Percentiles rank a stretch among this genome's conserved stretches.
These are phyloP conservation scores for Pseudomugil gertrudae DNA, from an alignment of 2,797 vertebrate species.

Conservation along the genomic window DNA sequence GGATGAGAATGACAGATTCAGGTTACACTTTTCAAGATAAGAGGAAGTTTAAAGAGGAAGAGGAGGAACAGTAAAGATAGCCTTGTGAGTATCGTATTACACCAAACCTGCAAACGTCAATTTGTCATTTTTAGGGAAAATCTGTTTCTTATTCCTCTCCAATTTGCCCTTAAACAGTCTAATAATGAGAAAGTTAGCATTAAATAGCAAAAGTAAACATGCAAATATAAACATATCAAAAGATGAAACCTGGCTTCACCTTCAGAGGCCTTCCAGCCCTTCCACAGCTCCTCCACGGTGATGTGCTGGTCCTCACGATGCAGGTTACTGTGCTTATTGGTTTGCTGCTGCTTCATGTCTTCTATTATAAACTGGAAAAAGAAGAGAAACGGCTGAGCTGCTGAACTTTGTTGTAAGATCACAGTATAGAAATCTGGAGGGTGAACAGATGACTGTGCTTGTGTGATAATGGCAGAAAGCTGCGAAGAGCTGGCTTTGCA, in stretches of 20 bases:
- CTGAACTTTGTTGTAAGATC: not conserved
- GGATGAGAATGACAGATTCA: slow-evolving; percentile 8
- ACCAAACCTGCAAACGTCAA: not conserved
- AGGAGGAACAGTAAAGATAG: not conserved
- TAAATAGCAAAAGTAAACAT: not conserved
- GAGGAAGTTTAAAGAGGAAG: not conserved
- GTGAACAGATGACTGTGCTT: slow-evolving; percentile 10
- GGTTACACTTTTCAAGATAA: not conserved
- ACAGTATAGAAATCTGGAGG: not conserved
- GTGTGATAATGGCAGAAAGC: slow-evolving; percentile 50
- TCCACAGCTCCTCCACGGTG: slow-evolving; percentile 97
- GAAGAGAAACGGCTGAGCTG: not conserved
- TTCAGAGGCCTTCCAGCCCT: slow-evolving; percentile 94
- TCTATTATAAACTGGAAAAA: slow-evolving; percentile 91
- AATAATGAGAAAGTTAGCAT: not conserved
- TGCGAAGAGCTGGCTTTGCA: slow-evolving; percentile 45
- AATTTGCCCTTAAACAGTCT: not conserved
- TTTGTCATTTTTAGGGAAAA: not conserved
- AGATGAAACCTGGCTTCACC: slow-evolving; percentile 72
- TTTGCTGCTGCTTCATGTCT: slow-evolving; percentile 95
- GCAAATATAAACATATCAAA: not conserved
- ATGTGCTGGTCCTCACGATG: slow-evolving; percentile 98
- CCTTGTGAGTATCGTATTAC: not conserved
- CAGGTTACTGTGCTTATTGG: slow-evolving; percentile 95
- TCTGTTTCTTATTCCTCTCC: not conserved